A percentile compares a stretch with the other conserved stretches of the same genome.
These are phyloP conservation scores for Trogon melanurus DNA, from an alignment of 2,113 vertebrate species.

Conservation along the genomic window DNA sequence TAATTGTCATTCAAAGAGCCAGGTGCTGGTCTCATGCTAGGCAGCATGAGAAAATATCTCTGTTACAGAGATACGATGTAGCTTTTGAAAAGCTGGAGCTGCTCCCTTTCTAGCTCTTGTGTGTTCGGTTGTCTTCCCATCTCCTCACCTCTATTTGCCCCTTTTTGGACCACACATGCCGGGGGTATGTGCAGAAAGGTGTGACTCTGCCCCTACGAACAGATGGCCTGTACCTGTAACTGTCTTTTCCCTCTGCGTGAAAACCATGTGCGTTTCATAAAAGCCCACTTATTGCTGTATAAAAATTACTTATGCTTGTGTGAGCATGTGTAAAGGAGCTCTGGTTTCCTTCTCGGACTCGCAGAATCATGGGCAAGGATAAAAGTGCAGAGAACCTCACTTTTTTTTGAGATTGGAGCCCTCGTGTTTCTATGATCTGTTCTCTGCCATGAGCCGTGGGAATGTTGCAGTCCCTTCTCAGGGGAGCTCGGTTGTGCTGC, in stretches of 20 bases:
- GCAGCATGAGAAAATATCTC: background rate
- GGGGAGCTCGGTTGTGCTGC: background rate
- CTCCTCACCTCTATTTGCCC: background rate
- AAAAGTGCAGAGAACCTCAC: background rate
- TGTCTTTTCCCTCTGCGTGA: background rate
- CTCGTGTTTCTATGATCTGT: background rate
- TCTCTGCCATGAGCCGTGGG: background rate
- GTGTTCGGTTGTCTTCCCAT: background rate
- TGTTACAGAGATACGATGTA: background rate
- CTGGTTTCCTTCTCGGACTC: background rate
- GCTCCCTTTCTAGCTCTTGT: background rate
- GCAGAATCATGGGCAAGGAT: background rate
- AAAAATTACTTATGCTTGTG: background rate
- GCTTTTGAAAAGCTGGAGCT: background rate
- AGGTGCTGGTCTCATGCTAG: background rate
- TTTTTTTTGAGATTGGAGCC: background rate
- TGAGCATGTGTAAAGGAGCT: background rate
- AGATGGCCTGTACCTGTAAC: background rate
- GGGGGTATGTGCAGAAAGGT: background rate
- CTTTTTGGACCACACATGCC: fast-evolving
- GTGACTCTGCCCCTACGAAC: background rate
- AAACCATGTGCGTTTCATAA: background rate
- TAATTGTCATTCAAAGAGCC: background rate
- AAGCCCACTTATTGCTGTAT: background rate
- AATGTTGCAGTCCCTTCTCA: background rate